These are phyloP conservation scores for Abrostola tripartita DNA, from an alignment of 2,888 invertebrate genomes.

Conservation along the genomic window DNA sequence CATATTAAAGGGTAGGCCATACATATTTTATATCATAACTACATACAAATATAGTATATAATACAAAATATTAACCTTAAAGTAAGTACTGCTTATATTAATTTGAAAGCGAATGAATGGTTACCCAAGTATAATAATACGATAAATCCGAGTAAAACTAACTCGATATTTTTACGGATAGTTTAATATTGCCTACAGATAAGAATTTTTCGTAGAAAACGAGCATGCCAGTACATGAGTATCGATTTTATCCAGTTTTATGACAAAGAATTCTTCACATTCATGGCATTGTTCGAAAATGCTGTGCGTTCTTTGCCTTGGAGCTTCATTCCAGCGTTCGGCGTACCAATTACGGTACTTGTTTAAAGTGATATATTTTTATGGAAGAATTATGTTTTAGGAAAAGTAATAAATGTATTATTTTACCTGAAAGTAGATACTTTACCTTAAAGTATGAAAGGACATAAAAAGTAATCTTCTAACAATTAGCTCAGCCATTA, in stretches of 20 bases:
- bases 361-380: not conserved
- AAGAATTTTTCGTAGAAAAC: conserved; percentile 39
- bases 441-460: no score
- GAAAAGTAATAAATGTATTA: no score
- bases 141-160: not conserved
- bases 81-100: no score
- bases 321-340: conserved; percentile 4
- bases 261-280: conserved; percentile 39
- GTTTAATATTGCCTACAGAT: conserved; percentile 43
- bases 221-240: conserved; percentile 31
- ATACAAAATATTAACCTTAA: no score
- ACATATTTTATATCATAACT: no score
- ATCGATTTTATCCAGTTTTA: conserved; percentile 34
- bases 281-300: conserved; percentile 32
- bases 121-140: no score
- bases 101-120: no score
- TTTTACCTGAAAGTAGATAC: no score
- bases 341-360: not conserved
- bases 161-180: not conserved
- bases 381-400: no score
- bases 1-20: not conserved
- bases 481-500: no score
- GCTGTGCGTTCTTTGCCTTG: conserved; percentile 1
- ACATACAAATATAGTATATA: no score
- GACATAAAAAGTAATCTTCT: no score